A percentile compares a stretch with the other conserved stretches of the same genome.
These are phyloP conservation scores for Leptopterna dolabrata DNA, from an alignment of 2,888 invertebrate genomes.

Conservation along the genomic window DNA sequence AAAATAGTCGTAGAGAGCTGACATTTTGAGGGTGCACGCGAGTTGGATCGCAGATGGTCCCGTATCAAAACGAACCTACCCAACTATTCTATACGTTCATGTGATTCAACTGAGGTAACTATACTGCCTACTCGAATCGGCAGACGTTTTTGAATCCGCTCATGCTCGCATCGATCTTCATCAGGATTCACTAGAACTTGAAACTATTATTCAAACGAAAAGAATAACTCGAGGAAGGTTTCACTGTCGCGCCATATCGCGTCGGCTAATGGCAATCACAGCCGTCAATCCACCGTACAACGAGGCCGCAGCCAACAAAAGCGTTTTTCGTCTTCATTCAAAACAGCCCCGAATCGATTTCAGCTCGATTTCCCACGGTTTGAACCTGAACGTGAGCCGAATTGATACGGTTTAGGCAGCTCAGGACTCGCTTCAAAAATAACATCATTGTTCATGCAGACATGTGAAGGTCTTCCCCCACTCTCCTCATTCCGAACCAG, in stretches of 20 bases:
- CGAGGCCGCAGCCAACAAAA: background rate
- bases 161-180: too few species aligned
- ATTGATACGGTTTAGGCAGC: constrained; percentile 34
- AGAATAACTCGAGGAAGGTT: background rate
- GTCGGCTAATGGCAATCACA: background rate
- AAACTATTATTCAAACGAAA: too few species aligned
- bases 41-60: too few species aligned
- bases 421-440: constrained; percentile 29
- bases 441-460: constrained; percentile 49
- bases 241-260: background rate
- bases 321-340: constrained; percentile 20
- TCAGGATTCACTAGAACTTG: too few species aligned
- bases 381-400: constrained; percentile 47
- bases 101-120: too few species aligned
- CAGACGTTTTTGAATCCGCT: too few species aligned
- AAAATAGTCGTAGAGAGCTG: too few species aligned
- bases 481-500: background rate
- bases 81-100: too few species aligned
- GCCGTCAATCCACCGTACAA: background rate
- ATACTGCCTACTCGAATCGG: too few species aligned
- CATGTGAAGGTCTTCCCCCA: constrained; percentile 38
- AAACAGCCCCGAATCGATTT: constrained; percentile 45
- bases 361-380: constrained; percentile 45
- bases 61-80: too few species aligned
- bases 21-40: too few species aligned